Conservation (phyloP, 2,888 invertebrate species). For the Cremastinae sp. region DNA sequence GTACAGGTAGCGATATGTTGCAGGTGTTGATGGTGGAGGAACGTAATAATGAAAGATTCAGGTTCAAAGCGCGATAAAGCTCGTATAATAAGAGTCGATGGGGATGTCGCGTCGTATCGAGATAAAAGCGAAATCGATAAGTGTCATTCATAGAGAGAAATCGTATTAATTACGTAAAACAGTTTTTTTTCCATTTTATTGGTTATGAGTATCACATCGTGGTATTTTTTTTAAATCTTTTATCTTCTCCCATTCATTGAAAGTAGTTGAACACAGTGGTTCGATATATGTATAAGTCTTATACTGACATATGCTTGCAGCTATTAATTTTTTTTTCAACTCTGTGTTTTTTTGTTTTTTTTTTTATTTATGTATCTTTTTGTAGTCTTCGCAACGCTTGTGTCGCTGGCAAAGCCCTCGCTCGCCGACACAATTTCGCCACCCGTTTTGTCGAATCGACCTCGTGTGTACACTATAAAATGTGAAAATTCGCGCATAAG, state of each 20-base stretch:
- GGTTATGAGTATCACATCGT: slow-evolving; percentile 65
- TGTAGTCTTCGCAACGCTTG: slow-evolving; percentile 31
- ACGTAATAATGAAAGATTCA: not conserved
- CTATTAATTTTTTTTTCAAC: slow-evolving; percentile 55
- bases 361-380: slow-evolving; percentile 43
- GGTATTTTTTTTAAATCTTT: slow-evolving; percentile 50
- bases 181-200: slow-evolving; percentile 48
- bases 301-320: slow-evolving; percentile 62
- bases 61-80: not conserved
- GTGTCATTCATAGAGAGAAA: slow-evolving; percentile 43
- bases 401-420: not conserved
- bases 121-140: slow-evolving; percentile 34
- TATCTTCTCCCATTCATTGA: slow-evolving; percentile 60
- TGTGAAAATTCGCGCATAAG: slow-evolving; percentile 69
- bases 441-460: slow-evolving; percentile 19
- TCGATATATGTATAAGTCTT: slow-evolving; percentile 65
- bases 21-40: not conserved
- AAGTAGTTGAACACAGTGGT: slow-evolving; percentile 71
- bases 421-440: slow-evolving; percentile 18
- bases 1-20: too few relatives aligned
- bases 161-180: slow-evolving; percentile 49
- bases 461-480: slow-evolving; percentile 64
- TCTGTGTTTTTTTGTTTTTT: slow-evolving; percentile 43
- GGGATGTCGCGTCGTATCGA: slow-evolving; percentile 23
- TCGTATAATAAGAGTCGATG: not conserved